Evolutionary conservation across 2,888 invertebrate genomes (phyloP), one percentile per base, ranked within the genome.

Genomic region (Lissonota sp.): DNA sequence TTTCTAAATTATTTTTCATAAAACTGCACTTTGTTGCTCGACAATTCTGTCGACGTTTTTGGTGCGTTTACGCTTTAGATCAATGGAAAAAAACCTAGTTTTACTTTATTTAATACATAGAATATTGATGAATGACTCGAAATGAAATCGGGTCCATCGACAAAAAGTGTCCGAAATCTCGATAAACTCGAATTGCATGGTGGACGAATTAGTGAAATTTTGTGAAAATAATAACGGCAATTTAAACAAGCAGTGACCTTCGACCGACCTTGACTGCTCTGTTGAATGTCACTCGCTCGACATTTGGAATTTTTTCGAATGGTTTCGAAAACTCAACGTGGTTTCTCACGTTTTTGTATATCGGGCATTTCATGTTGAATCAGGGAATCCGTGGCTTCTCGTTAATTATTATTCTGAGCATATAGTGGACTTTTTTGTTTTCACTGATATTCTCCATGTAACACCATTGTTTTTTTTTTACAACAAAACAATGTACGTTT

Each of bases 151-250:
- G 0, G 14, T 72, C n/a, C 10, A 14, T 8, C 26, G 39, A 51
- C 42, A 37, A 49, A 26, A 16, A 26, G n/a, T 26, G 26, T 26
- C 26, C 26, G 26, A 26, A 26, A 26, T 26, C 26, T 26, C 26
- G 26, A 26, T 26, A 66, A 60, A 4, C 39, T 67, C 53, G 71
- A 71, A 71, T 42, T 40, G 26, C 26, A 79, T 64, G 40, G 66
- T 67, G 72, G 40, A 69, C 67, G 55, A 26, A 51, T 80, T 74
- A 58, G 63, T 58, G 57, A 69, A 69, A 73, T 67, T 69, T 64
- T 44, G 64, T 37, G n/a, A 16, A 49, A 0, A 26, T 42, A 64
- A 64, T 3, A 42, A 12, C 4, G 37, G 42, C 8, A 39, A 12
- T 10, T 46, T 12, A 37, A 37, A 39, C 12, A 37, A 16, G 67